Evolutionary conservation across 2,888 invertebrate genomes (phyloP).

Genomic region (Chydorus sphaericus): DNA sequence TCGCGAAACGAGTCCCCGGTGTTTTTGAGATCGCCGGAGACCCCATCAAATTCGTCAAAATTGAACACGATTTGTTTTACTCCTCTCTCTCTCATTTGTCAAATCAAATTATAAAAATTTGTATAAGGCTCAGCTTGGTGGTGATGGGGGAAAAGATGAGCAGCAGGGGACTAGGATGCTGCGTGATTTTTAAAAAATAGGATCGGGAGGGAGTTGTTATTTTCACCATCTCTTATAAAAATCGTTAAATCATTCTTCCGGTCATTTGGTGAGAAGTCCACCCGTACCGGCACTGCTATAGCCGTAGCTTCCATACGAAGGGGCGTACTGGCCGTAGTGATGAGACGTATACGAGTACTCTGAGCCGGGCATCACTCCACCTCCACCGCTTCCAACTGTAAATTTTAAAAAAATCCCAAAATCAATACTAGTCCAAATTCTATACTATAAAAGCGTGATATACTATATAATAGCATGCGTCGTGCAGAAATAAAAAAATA

Average conservation of each 20-base stretch:
- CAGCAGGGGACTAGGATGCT: neutral
- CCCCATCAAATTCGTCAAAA: too few species aligned
- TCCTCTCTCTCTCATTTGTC: neutral
- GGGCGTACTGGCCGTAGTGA: slow-evolving; percentile 59
- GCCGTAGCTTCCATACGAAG: slow-evolving; percentile 41
- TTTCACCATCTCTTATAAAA: neutral
- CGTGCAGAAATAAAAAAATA: neutral
- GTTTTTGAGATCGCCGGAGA: neutral
- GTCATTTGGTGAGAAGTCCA: slow-evolving; percentile 43
- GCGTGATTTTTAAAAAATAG: neutral
- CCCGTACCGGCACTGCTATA: slow-evolving; percentile 38
- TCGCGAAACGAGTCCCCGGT: neutral
- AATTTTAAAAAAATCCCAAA: neutral
- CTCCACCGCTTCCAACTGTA: slow-evolving; percentile 24
- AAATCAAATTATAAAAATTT: neutral
- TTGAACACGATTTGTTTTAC: neutral
- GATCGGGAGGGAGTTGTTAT: neutral
- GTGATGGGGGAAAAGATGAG: too few species aligned
- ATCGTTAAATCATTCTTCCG: slow-evolving; percentile 22
- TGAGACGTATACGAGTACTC: slow-evolving; percentile 54
- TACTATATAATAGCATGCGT: too few species aligned
- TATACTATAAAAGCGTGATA: neutral
- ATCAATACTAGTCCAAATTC: neutral
- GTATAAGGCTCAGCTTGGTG: slow-evolving; percentile 4
- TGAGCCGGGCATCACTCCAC: slow-evolving; percentile 39